Conservation (phyloP, 2,797 vertebrate species). For the Poecilia velifera region DNA sequence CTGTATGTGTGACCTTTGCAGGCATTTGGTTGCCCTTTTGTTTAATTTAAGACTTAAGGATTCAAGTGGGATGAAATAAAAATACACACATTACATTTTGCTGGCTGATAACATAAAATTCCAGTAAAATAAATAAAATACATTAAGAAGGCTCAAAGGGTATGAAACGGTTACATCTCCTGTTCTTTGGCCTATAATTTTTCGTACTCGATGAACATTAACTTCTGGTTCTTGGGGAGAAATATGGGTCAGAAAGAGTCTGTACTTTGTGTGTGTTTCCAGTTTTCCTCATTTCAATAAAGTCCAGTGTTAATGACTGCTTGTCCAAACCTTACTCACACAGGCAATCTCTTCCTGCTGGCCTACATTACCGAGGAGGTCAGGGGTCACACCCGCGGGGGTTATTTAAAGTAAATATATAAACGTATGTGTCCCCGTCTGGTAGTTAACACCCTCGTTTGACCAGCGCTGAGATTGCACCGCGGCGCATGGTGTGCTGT, state of each 20-base stretch:
- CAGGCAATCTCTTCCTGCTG: constrained; percentile 79
- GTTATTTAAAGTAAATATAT: constrained; percentile 89
- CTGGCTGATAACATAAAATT: neutral
- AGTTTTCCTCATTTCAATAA: constrained; percentile 75
- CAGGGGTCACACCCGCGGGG: constrained; percentile 82
- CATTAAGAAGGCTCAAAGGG: neutral
- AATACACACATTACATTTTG: neutral
- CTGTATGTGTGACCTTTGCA: neutral
- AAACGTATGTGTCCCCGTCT: constrained; percentile 82
- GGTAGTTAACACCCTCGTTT: constrained; percentile 84
- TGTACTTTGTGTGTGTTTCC: constrained; percentile 39
- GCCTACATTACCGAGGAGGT: constrained; percentile 78
- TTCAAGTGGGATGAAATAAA: neutral
- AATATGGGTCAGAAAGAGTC: constrained; percentile 34
- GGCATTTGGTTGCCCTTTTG: neutral
- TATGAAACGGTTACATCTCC: neutral
- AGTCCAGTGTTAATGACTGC: constrained; percentile 79
- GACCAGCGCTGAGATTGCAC: constrained; percentile 83
- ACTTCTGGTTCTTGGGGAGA: constrained; percentile 7
- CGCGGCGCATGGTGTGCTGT: constrained; percentile 67
- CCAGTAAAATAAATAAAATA: constrained; percentile 1
- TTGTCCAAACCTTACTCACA: constrained; percentile 67
- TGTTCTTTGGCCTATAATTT: neutral
- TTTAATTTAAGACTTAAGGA: neutral
- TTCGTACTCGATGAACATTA: constrained; percentile 1